Base-by-base conservation (phyloP, 2,797 vertebrate species). In the Tachyglossus aculeatus region DNA sequence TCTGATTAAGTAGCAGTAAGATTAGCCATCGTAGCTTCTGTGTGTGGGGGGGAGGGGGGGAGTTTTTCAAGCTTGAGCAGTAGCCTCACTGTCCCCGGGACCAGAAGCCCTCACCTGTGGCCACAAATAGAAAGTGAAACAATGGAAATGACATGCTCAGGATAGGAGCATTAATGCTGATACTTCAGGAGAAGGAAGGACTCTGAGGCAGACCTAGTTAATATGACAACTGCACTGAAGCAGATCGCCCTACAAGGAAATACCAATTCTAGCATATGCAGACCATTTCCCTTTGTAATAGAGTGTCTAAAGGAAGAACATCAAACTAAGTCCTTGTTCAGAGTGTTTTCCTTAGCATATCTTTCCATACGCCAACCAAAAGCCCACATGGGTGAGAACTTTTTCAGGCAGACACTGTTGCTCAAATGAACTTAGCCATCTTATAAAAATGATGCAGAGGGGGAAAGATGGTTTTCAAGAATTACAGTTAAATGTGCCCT, bases 11-110 rank as follows among this genome's bases (percentile, higher is more conserved):
- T 10, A 37, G 10, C 25, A 14, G 15, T 16, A 36, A 48, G 32
- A 36, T 43, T 29, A 60, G 16, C 43, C n/a, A 4, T 27, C 34
- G 21, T 33, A 31, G 27, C 47, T 34, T 54, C 38, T 37, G 21
- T 34, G n/a, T n/a, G n/a, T n/a, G n/a, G n/a, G n/a, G n/a, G n/a
- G n/a, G n/a, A n/a, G n/a, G n/a, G n/a, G n/a, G 51, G 47, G 52
- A 37, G 40, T 27, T 39, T 21, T 65, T 70, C 57, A 67, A 38
- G 47, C 38, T 64, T 77, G 38, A 25, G 7, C 40, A 39, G 63
- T 32, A 64, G 8, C 13, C 45, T 68, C 19, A 10, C 5, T 21
- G 11, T 21, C 22, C 29, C 24, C 47, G 34, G 24, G 27, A 31
- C 12, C 9, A 4, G 18, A 44, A 43, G 10, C 38, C 43, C 27